Conservation (phyloP, 2,113 vertebrate genomes). For the Hippocampus zosterae region DNA sequence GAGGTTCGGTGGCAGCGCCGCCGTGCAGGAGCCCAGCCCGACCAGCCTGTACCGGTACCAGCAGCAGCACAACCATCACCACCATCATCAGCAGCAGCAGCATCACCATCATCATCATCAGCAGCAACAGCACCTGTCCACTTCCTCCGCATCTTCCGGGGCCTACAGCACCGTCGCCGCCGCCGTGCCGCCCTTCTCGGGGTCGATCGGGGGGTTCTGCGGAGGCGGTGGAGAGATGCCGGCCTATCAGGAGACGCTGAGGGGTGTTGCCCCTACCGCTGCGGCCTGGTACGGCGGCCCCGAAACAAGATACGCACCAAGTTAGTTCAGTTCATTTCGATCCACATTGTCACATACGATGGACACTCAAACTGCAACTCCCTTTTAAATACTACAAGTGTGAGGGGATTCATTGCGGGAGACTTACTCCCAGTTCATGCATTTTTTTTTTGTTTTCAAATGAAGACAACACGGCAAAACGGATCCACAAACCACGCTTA, state of each 20-base stretch:
- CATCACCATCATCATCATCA: conserved; percentile 55
- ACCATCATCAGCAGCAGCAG: conserved; percentile 64
- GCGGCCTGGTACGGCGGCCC: conserved; percentile 83
- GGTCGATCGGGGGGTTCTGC: conserved; percentile 82
- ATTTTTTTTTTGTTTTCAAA: too few relatives aligned
- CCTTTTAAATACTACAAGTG: not conserved
- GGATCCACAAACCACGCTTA: too few relatives aligned
- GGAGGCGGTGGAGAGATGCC: conserved; percentile 82
- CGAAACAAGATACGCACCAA: conserved; percentile 83
- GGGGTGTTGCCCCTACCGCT: conserved; percentile 65
- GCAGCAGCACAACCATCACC: conserved; percentile 65
- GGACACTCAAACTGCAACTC: not conserved
- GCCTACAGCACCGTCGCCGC: conserved; percentile 75
- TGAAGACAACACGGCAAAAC: too few relatives aligned
- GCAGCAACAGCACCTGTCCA: conserved; percentile 59
- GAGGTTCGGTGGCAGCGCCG: conserved; percentile 53
- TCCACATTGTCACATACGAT: not conserved
- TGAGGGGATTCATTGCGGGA: too few relatives aligned
- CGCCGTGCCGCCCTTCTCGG: conserved; percentile 80
- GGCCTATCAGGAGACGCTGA: conserved; percentile 81
- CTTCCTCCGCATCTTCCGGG: conserved; percentile 36
- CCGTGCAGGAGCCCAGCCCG: conserved; percentile 61
- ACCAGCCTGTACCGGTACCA: conserved; percentile 72
- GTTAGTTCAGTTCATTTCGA: conserved; percentile 68
- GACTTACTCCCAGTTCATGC: too few relatives aligned